Evolutionary conservation across 37 sponge, comb jelly and placozoan genomes (phyloP), one percentile per base, ranked within the genome.

Genomic region (Chondrosia reniformis): DNA sequence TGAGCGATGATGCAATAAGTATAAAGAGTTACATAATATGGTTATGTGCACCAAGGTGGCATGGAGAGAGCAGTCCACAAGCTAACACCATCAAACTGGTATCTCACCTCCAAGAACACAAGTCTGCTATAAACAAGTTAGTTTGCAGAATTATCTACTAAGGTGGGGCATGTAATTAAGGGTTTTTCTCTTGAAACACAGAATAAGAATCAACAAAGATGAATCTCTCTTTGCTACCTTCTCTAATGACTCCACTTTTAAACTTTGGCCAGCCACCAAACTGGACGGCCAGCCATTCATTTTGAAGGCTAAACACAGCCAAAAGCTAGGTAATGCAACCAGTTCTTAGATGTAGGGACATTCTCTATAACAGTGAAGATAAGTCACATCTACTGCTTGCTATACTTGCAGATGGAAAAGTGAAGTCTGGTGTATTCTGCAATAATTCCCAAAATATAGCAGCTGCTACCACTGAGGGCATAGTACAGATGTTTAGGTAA

Each of bases 91-190:
- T 69, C 2, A 69, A 83, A 62, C 67, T 92, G 59, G 75, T 95
- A 9, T 87, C 88, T 67, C 96, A 97, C 63, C 86, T 94, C 32
- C 87, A 89, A 22, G 98, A 97, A 46, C 98, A 97, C 84, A 88
- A 83, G 45, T 79, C 81, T 21, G 83, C 90, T 21, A 84, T 97
- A 10, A 97, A 89, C 84, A 90, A 76, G 93, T 92, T 33, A 28
- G 41, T 25, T 66, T 36, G 36, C 17, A 33, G 40, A 36, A 22
- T 27, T 10, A 49, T 49, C 52, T 15, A 19, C 10, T 49, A 15
- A n/a, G n/a, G n/a, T n/a, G n/a, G n/a, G n/a, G n/a, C n/a, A n/a
- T n/a, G n/a, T n/a, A n/a, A n/a, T n/a, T n/a, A n/a, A n/a, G 10
- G 52, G 10, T 10, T 3, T 4, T 33, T 64, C 17, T 64, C 34